Percentiles rank a stretch among this genome's conserved stretches.
phyloP scores from a whole-genome alignment of 2,888 invertebrate species.

The Coenonympha glycerion region DNA sequence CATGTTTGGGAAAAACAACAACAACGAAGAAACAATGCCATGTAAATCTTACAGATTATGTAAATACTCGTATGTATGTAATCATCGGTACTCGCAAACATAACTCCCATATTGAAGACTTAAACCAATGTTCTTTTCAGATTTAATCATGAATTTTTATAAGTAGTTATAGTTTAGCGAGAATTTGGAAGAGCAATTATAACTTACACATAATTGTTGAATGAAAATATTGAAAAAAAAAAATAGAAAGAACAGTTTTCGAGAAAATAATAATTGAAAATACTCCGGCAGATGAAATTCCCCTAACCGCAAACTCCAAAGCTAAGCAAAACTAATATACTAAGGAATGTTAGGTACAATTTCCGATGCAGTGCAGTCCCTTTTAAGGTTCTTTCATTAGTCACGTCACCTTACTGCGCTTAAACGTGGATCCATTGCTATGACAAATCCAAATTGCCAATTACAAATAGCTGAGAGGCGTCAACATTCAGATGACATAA shows the following conservation, averaged over 20 bases:
- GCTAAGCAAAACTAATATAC: constrained; percentile 13
- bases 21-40: no score
- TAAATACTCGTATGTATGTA: no score
- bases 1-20: constrained; percentile 3
- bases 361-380: constrained; percentile 17
- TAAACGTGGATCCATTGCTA: constrained; percentile 8
- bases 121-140: no score
- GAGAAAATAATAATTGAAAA: background rate
- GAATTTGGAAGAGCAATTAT: no score
- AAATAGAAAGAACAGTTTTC: constrained; percentile 2
- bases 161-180: no score
- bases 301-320: constrained; percentile 10
- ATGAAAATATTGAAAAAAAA: no score
- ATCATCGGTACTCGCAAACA: no score
- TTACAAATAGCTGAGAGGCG: constrained; percentile 2
- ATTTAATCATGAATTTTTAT: no score
- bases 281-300: constrained; percentile 10
- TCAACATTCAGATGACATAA: background rate
- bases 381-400: constrained; percentile 13
- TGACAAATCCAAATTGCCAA: constrained; percentile 10
- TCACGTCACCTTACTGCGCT: constrained; percentile 14
- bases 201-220: no score
- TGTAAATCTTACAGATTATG: no score
- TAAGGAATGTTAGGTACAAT: constrained; percentile 10
- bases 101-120: no score